Percentiles rank a stretch among this genome's conserved stretches.
These are phyloP conservation scores for Asobara japonica DNA, from an alignment of 1,140 invertebrate genomes.

Conservation along the genomic window DNA sequence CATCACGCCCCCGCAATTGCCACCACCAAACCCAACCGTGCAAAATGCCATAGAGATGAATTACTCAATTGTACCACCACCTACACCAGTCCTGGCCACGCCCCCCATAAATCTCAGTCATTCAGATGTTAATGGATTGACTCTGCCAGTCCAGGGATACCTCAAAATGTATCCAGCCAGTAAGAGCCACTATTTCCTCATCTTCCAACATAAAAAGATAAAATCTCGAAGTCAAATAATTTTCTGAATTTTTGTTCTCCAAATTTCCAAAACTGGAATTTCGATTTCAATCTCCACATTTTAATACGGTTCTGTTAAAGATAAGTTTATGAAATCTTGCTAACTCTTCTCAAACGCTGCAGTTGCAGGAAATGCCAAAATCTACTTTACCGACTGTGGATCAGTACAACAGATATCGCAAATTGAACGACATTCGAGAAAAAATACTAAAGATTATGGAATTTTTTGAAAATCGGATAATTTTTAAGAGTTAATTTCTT, in stretches of 20 bases:
- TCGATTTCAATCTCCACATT: not conserved
- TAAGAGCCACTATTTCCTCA: conserved; percentile 39
- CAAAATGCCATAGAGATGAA: conserved; percentile 58
- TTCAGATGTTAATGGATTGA: conserved; percentile 45
- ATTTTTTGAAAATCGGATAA: no score
- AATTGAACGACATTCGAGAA: no score
- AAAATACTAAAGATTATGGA: no score
- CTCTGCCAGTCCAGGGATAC: conserved; percentile 63
- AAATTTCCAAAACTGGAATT: not conserved
- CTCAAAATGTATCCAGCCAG: conserved; percentile 68
- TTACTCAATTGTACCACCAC: conserved; percentile 62
- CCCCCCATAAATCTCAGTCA: conserved; percentile 29
- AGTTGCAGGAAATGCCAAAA: no score
- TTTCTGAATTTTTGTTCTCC: not conserved
- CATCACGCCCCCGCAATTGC: conserved; percentile 41
- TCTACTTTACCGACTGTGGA: no score
- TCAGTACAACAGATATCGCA: no score
- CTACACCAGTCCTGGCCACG: conserved; percentile 49
- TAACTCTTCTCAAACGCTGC: no score
- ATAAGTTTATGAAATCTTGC: no score
- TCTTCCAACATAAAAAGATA: not conserved
- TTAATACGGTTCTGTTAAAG: no score
- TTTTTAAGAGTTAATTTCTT: no score
- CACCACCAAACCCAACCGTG: conserved; percentile 38
- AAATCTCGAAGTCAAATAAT: not conserved